phyloP scores from a whole-genome alignment of 2,797 vertebrate genomes.

The Nothura maculosa region DNA sequence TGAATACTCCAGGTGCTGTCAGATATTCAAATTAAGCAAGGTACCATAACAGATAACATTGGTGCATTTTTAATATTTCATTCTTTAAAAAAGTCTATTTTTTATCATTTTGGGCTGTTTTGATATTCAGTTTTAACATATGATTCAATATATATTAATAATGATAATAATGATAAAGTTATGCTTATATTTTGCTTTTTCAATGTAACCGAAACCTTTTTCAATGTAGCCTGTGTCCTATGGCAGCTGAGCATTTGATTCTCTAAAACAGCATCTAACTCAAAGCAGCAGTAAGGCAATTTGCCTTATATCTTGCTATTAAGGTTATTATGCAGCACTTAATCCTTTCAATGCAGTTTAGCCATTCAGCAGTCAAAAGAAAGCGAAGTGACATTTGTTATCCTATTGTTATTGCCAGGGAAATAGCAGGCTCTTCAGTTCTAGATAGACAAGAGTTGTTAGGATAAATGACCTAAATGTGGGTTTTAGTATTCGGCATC shows the following conservation, averaged over 20 bases:
- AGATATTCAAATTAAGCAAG: neutral
- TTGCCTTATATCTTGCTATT: neutral
- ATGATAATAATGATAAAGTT: neutral
- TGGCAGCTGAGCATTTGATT: neutral
- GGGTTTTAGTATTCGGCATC: neutral
- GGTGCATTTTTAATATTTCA: accelerated
- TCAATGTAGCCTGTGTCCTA: neutral
- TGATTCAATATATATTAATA: too few species aligned
- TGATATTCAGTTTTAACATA: accelerated
- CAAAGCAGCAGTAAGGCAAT: neutral
- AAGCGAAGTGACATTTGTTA: neutral
- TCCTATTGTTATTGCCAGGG: neutral
- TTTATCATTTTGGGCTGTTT: neutral
- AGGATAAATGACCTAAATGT: neutral
- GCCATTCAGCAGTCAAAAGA: neutral
- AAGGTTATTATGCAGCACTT: neutral
- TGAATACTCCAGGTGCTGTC: neutral
- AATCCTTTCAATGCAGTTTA: neutral
- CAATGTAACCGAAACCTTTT: neutral
- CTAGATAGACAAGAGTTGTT: neutral
- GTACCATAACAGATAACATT: neutral
- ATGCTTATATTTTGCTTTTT: neutral
- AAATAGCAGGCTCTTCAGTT: neutral
- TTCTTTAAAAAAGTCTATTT: neutral
- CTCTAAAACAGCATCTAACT: neutral